A percentile compares a stretch with the other conserved stretches of the same genome.
Evolutionary conservation across 2,797 vertebrate species (phyloP).

Genomic region (Halcyon chelicuti): DNA sequence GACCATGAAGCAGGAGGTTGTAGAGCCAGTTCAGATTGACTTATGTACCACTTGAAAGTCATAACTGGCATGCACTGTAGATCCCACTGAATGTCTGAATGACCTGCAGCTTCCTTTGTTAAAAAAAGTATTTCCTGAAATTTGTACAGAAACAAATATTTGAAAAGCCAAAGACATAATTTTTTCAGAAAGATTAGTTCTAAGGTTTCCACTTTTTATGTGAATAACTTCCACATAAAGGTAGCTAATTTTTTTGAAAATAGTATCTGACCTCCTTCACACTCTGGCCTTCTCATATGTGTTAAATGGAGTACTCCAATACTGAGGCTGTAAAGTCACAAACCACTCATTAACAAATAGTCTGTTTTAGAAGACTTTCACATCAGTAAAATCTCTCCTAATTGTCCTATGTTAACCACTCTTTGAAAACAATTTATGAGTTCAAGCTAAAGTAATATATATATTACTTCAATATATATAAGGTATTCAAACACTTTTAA

Average conservation of each 20-base stretch:
- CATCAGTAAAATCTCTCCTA: background rate
- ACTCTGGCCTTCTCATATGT: rapidly evolving
- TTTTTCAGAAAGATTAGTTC: background rate
- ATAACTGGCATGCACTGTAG: background rate
- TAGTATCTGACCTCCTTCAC: background rate
- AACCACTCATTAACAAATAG: background rate
- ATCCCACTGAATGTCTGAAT: background rate
- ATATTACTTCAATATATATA: background rate
- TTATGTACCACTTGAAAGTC: background rate
- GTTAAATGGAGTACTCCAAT: background rate
- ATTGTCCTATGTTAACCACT: background rate
- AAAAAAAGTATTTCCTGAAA: background rate
- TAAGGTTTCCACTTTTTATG: background rate
- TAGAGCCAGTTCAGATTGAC: background rate
- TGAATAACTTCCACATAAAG: background rate
- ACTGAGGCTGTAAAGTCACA: background rate
- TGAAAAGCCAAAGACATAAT: rapidly evolving
- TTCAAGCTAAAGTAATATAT: background rate
- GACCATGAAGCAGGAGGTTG: background rate
- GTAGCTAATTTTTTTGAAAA: background rate
- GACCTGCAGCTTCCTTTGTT: background rate
- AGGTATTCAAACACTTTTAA: background rate
- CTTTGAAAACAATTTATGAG: background rate
- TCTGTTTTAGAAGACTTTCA: background rate
- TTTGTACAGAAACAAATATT: background rate